A percentile compares a stretch with the other conserved stretches of the same genome.
Conservation (phyloP, 2,797 vertebrate genomes). For the Chelmon rostratus region DNA sequence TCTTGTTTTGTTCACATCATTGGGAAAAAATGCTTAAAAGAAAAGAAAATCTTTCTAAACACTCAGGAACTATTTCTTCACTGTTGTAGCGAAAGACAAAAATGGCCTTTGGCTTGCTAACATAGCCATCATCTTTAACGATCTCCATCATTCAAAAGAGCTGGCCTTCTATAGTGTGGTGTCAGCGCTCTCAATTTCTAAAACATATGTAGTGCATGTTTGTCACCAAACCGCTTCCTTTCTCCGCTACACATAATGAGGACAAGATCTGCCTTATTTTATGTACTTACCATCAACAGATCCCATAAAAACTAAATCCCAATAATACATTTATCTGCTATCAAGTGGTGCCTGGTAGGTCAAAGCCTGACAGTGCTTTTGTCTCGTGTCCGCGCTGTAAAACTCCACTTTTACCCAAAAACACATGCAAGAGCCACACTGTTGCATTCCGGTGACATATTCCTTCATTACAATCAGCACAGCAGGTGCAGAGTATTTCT, state of each 20-base stretch:
- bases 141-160: constrained; percentile 3
- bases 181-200: not conserved
- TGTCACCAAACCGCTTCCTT: too few relatives aligned
- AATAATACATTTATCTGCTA: constrained; percentile 1
- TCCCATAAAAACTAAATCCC: constrained; percentile 2
- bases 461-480: constrained; percentile 29
- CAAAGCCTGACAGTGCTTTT: constrained; percentile 6
- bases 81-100: not conserved
- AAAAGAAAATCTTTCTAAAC: not conserved
- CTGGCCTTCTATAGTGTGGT: not conserved
- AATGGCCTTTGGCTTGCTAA: not conserved
- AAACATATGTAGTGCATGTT: not conserved
- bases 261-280: not conserved
- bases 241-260: too few relatives aligned
- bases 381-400: not conserved
- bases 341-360: not conserved
- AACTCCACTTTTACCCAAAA: constrained; percentile 9
- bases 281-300: constrained; percentile 6
- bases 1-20: not conserved
- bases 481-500: constrained; percentile 30
- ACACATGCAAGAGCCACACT: constrained; percentile 18
- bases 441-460: constrained; percentile 23
- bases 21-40: not conserved
- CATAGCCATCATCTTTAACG: not conserved
- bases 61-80: not conserved